Evolutionary conservation across 2,888 invertebrate genomes (phyloP).

Genomic region (Agriopis leucophaearia): DNA sequence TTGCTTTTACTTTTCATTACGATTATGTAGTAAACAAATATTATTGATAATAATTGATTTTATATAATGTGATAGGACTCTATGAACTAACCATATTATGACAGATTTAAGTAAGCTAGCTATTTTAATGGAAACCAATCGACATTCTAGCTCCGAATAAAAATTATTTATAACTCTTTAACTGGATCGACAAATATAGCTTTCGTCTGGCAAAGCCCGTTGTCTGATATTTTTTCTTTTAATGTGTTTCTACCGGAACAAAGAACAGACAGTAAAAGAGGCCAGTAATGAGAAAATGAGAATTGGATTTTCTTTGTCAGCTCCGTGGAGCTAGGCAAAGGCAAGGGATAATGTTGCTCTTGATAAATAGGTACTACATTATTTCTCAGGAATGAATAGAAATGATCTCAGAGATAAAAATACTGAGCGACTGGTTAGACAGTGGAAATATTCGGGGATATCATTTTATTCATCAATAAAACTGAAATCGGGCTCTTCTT

Average conservation of each 20-base stretch:
- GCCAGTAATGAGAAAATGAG: constrained; percentile 77
- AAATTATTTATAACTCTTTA: constrained; percentile 47
- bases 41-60: too few species aligned
- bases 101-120: not conserved
- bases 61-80: too few species aligned
- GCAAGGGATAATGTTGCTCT: constrained; percentile 50
- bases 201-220: constrained; percentile 24
- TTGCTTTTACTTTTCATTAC: too few species aligned
- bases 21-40: too few species aligned
- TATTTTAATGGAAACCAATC: not conserved
- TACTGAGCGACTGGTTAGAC: too few species aligned
- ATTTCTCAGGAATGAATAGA: constrained; percentile 13
- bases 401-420: not conserved
- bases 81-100: not conserved
- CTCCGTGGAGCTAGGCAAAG: constrained; percentile 60
- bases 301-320: constrained; percentile 76
- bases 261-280: constrained; percentile 69
- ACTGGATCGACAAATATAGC: constrained; percentile 52
- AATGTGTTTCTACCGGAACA: constrained; percentile 65
- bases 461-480: too few species aligned
- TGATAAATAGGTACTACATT: constrained; percentile 27
- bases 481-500: too few species aligned
- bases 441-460: too few species aligned
- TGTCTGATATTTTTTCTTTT: constrained; percentile 51
- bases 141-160: not conserved